Evolutionary conservation across 1,140 invertebrate genomes (phyloP), one percentile per base, ranked within the genome.

Genomic region (Galendromus occidentalis): DNA sequence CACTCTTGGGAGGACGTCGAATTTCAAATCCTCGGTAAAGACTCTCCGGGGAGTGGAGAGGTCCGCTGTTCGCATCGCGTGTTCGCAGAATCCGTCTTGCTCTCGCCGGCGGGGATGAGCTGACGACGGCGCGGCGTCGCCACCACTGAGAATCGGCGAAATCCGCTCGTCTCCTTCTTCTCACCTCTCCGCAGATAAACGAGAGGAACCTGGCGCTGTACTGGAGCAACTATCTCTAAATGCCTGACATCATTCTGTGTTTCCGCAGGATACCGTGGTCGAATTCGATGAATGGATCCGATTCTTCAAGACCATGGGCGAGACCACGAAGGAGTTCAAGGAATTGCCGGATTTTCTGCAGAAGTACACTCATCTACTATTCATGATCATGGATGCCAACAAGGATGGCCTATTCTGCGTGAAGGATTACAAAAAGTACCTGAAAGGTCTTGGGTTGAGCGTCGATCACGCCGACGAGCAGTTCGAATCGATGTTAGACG

Each of bases 201-300:
- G 7, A 64, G 22, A 64, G 7, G 7, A 59, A 17, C 55, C 12
- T 14, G 14, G 14, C n/a, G 33, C 12, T 59, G 47, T 64, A 9
- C 12, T n/a, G n/a, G n/a, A n/a, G n/a, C n/a, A n/a, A n/a, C n/a
- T 42, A 1, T 42, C 2, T 69, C 12, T 25, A 39, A 68, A 17
- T 66, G 25, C 20, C 1, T 17, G 12, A 4, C 25, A 18, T 65
- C 41, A 29, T 64, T 25, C 47, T 63, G 42, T 22, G 47, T 42
- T 42, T 63, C 29, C 42, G 17, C 44, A 73, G 72, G 72, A 73
- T 64, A 68, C 65, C 30, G 44, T 68, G 20, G 73, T 73, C 1
- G 73, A 73, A 64, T 73, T 74, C 64, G 69, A 73, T n/a, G 73
- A 74, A 65, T 74, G 73, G 73, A 44, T 74, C 4, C 44, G 69